These are phyloP conservation scores for Lepidostoma basale DNA, from an alignment of 1,140 invertebrate species.

Conservation along the genomic window DNA sequence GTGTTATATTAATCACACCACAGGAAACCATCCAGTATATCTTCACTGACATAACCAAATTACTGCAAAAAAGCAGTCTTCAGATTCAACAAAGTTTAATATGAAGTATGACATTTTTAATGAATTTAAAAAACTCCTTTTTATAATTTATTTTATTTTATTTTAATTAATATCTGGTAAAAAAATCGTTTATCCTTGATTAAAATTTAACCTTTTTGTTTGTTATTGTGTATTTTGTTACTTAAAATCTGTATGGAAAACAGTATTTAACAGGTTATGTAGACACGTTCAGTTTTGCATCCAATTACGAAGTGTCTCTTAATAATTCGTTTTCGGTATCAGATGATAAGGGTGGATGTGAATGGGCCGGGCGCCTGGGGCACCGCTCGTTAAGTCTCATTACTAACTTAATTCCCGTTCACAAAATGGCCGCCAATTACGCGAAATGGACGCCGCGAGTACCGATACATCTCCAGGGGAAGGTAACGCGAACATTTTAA, in stretches of 20 bases:
- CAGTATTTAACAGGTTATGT: not conserved
- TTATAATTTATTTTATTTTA: no score
- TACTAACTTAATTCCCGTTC: constrained; percentile 45
- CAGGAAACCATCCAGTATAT: no score
- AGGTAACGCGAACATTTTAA: not conserved
- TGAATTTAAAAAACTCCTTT: no score
- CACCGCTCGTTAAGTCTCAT: constrained; percentile 40
- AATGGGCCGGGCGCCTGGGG: not conserved
- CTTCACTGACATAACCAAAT: no score
- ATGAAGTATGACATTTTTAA: no score
- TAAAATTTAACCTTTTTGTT: not conserved
- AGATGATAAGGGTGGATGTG: not conserved
- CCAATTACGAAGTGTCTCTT: not conserved
- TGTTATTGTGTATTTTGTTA: not conserved
- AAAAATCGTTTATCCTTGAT: not conserved
- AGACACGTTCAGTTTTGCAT: not conserved
- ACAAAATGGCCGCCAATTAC: constrained; percentile 45
- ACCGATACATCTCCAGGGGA: constrained; percentile 11
- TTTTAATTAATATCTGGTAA: no score
- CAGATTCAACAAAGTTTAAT: no score
- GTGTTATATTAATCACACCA: not conserved
- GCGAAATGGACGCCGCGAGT: constrained; percentile 41
- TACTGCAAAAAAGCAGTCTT: no score
- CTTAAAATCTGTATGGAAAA: not conserved
- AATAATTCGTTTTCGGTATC: not conserved